Percentiles rank a stretch among this genome's conserved stretches.
Conservation (phyloP, 1,140 invertebrate species). For the Orchestia grillus region DNA sequence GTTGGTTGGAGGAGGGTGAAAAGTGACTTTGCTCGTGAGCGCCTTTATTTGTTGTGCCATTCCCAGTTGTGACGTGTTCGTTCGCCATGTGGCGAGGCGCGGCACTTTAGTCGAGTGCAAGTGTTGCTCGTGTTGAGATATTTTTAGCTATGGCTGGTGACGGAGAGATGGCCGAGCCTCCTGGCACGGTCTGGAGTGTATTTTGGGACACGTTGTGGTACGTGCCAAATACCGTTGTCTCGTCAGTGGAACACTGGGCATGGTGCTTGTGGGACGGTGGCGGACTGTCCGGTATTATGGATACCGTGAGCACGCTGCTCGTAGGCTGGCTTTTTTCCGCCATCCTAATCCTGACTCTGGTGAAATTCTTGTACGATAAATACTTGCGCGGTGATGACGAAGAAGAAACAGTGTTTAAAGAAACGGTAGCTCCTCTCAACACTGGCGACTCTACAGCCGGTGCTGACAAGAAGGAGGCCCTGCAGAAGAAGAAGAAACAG, state of each 20-base stretch:
- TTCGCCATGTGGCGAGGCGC: background rate
- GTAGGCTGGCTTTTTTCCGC: conserved; percentile 23
- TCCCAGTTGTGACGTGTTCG: background rate
- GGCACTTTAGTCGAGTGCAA: background rate
- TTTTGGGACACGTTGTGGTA: conserved; percentile 37
- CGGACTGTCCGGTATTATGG: background rate
- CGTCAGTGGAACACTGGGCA: conserved; percentile 17
- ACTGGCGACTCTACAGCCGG: background rate
- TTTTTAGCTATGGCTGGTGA: conserved; percentile 36
- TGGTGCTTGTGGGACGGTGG: conserved; percentile 47
- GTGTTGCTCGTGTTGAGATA: conserved; percentile 20
- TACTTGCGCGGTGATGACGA: conserved; percentile 37
- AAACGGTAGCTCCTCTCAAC: background rate
- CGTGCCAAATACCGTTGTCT: background rate
- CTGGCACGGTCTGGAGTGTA: conserved; percentile 41
- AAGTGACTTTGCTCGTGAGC: background rate
- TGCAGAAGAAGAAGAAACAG: background rate
- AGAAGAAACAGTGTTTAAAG: background rate
- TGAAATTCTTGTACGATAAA: conserved; percentile 27
- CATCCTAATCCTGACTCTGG: background rate
- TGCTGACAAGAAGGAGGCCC: background rate
- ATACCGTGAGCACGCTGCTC: conserved; percentile 33
- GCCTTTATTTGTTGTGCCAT: background rate
- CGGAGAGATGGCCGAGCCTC: background rate
- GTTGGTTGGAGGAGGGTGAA: background rate